Conservation (phyloP, 1,140 invertebrate genomes). For the Proales similis region DNA sequence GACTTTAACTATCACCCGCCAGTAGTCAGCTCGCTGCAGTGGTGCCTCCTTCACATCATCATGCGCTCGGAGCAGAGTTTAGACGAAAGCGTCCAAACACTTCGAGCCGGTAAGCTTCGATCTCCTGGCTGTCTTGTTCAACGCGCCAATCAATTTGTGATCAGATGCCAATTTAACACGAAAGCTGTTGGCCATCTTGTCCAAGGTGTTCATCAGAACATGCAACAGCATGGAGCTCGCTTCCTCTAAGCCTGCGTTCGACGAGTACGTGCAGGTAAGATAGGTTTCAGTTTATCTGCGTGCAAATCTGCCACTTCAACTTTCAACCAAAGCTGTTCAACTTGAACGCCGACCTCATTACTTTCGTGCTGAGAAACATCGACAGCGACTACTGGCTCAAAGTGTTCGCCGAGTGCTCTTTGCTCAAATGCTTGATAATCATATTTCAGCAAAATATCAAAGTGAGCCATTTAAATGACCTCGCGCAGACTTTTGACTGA, state of each 20-base stretch:
- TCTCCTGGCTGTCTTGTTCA: too few species aligned
- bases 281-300: not conserved
- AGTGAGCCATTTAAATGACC: too few species aligned
- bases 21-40: slow-evolving; percentile 22
- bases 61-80: not conserved
- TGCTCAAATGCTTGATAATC: slow-evolving; percentile 9
- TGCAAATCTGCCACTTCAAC: not conserved
- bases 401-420: slow-evolving; percentile 5
- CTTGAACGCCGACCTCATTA: slow-evolving; percentile 9
- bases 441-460: slow-evolving; percentile 27
- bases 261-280: too few species aligned
- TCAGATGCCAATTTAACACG: slow-evolving; percentile 6
- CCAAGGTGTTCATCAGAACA: slow-evolving; percentile 8
- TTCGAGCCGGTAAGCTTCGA: too few species aligned
- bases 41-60: slow-evolving; percentile 19
- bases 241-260: too few species aligned
- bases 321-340: too few species aligned
- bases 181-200: slow-evolving; percentile 1
- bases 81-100: not conserved
- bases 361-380: slow-evolving; percentile 14
- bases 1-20: slow-evolving; percentile 36
- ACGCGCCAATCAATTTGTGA: too few species aligned
- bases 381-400: slow-evolving; percentile 6
- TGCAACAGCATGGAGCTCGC: slow-evolving; percentile 10
- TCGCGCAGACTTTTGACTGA: too few species aligned